Percentiles rank a stretch among this genome's conserved stretches.
These are phyloP conservation scores for Ascidia mentula DNA, from an alignment of 23 tunicate genomes.

Conservation along the genomic window DNA sequence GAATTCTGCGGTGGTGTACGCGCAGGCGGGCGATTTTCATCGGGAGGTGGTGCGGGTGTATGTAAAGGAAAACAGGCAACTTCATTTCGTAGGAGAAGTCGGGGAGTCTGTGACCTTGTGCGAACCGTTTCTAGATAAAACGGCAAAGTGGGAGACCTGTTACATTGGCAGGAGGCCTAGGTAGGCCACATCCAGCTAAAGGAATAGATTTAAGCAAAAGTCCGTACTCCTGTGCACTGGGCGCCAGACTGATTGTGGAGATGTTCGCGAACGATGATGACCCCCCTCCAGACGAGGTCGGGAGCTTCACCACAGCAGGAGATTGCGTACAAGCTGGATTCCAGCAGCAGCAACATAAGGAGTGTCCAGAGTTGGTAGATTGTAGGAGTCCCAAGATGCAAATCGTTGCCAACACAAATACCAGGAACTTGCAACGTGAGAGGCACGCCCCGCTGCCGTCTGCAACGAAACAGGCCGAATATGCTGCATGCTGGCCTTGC, in stretches of 20 bases:
- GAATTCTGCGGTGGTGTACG: constrained; percentile 4
- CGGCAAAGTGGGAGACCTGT: too few species aligned
- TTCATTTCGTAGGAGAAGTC: neutral
- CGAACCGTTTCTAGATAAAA: too few species aligned
- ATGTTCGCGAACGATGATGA: neutral
- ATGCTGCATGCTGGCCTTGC: neutral
- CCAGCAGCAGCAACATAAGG: neutral
- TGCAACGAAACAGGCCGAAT: neutral
- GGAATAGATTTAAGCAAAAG: too few species aligned
- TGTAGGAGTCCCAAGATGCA: neutral
- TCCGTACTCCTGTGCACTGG: too few species aligned
- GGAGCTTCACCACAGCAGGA: neutral
- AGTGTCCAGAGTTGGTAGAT: too few species aligned
- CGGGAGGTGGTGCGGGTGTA: neutral
- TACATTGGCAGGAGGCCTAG: too few species aligned
- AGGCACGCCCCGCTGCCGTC: neutral
- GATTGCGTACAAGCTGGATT: neutral
- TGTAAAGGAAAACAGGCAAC: neutral
- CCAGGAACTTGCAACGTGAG: neutral
- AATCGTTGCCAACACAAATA: neutral
- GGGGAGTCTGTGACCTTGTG: too few species aligned
- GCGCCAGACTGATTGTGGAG: too few species aligned
- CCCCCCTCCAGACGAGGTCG: neutral
- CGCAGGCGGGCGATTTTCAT: neutral
- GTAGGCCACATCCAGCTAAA: too few species aligned